Percentiles rank a stretch among this genome's conserved stretches.
phyloP scores from a whole-genome alignment of 2,888 invertebrate genomes.

The Hydropsyche betteni region DNA sequence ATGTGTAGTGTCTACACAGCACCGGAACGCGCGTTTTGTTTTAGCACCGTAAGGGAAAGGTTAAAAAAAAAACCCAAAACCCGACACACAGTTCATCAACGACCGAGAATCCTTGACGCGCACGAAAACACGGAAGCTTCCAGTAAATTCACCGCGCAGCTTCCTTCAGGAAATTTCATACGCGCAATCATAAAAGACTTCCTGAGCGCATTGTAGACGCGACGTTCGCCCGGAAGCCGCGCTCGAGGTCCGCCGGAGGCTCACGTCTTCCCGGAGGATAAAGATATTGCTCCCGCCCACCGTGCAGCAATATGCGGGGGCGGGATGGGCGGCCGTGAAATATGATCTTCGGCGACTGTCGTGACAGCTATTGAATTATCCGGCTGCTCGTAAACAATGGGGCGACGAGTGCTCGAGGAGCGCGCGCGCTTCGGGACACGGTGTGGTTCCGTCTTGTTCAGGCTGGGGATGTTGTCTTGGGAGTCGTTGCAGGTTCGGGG shows the following conservation, averaged over 20 bases:
- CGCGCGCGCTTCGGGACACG: too few species aligned
- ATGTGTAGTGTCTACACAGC: too few species aligned
- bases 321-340: conserved; percentile 22
- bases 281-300: conserved; percentile 35
- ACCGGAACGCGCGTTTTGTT: too few species aligned
- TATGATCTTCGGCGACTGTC: conserved; percentile 40
- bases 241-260: conserved; percentile 39
- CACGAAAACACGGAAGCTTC: background rate
- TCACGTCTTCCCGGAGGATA: conserved; percentile 36
- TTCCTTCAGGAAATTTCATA: conserved; percentile 32
- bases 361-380: conserved; percentile 46
- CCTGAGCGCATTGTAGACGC: conserved; percentile 32
- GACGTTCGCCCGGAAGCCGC: conserved; percentile 38
- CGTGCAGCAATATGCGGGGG: too few species aligned
- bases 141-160: background rate
- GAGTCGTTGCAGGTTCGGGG: too few species aligned
- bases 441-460: too few species aligned
- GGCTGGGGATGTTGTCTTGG: too few species aligned
- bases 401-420: too few species aligned
- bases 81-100: too few species aligned
- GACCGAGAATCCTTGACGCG: too few species aligned
- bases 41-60: too few species aligned
- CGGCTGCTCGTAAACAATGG: conserved; percentile 37
- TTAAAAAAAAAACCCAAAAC: too few species aligned
- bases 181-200: conserved; percentile 40